These are phyloP conservation scores for Esox lucius DNA, from an alignment of 2,797 vertebrate genomes.

Conservation along the genomic window DNA sequence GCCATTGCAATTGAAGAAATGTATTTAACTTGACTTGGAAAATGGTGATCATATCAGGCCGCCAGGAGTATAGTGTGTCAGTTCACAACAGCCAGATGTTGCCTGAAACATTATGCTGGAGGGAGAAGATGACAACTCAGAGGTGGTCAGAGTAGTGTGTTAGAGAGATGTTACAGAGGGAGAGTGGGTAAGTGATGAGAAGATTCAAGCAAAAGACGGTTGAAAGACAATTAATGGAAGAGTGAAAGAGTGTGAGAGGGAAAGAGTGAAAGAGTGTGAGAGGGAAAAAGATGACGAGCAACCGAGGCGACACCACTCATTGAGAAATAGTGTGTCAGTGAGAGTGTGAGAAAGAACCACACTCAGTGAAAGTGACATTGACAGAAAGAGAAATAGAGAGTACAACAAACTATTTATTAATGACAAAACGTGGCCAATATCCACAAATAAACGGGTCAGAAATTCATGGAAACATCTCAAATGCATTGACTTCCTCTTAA, in stretches of 20 bases:
- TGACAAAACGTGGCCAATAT: no score
- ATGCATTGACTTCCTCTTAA: no score
- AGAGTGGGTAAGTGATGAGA: background rate
- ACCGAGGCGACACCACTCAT: slow-evolving; percentile 8
- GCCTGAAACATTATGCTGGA: background rate
- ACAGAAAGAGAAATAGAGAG: no score
- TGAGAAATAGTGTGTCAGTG: no score
- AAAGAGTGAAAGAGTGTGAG: background rate
- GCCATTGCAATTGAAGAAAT: background rate
- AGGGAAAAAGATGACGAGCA: background rate
- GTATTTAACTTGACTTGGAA: background rate
- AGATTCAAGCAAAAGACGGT: background rate
- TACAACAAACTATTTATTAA: no score
- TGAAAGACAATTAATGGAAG: background rate
- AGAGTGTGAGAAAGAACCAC: no score
- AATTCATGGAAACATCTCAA: no score
- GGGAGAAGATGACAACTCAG: background rate
- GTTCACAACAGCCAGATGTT: background rate
- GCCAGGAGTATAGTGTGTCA: background rate
- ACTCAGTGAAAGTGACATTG: no score
- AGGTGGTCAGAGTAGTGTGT: background rate
- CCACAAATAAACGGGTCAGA: no score
- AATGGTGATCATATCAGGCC: background rate
- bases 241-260: background rate
- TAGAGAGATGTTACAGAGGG: background rate